Evolutionary conservation across 2,888 invertebrate genomes (phyloP).

Genomic region (Acanthosepion lycidas): DNA sequence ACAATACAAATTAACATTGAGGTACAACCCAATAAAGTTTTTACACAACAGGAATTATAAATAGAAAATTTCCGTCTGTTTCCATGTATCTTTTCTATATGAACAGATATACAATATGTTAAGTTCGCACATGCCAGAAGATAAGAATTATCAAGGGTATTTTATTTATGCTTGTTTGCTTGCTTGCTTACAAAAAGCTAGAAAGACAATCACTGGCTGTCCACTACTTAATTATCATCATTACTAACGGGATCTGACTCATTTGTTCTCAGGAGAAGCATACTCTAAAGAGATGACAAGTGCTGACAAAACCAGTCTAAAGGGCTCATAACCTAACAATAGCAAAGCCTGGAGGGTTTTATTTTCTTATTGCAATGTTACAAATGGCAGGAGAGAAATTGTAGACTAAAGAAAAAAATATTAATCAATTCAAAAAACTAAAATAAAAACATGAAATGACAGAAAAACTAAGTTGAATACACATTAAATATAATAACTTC

Average conservation of each 20-base stretch:
- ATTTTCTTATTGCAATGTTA: too few species aligned
- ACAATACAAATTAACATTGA: background rate
- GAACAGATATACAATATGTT: background rate
- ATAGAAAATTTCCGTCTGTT: conserved; percentile 20
- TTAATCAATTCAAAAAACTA: background rate
- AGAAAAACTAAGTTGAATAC: background rate
- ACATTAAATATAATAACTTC: too few species aligned
- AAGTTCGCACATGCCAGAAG: background rate
- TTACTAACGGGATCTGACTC: background rate
- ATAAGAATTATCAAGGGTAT: background rate
- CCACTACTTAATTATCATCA: conserved; percentile 11
- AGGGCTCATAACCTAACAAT: background rate
- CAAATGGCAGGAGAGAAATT: background rate
- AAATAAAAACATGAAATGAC: background rate
- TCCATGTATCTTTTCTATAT: background rate
- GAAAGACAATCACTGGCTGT: background rate
- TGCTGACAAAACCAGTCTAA: background rate
- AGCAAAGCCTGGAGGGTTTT: background rate
- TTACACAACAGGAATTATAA: background rate
- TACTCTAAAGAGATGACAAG: background rate
- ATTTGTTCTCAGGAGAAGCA: background rate
- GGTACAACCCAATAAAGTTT: background rate
- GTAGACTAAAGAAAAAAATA: background rate
- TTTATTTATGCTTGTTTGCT: background rate
- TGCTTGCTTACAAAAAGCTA: background rate